These are phyloP conservation scores for Lithophane ornitopus DNA, from an alignment of 2,888 invertebrate species.

Conservation along the genomic window DNA sequence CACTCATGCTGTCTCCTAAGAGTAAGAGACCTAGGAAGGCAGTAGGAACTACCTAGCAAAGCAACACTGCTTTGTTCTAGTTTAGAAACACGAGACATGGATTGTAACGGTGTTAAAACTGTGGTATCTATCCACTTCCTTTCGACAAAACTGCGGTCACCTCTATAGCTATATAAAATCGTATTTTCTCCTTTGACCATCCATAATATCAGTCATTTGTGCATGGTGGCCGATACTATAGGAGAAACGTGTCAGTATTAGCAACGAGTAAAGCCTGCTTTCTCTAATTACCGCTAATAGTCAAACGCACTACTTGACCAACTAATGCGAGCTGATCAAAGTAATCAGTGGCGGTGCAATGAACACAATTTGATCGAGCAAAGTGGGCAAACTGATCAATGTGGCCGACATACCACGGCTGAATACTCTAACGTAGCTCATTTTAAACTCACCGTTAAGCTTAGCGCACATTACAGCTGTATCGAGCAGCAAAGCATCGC, in stretches of 20 bases:
- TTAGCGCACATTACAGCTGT: not conserved
- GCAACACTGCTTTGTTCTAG: too few relatives aligned
- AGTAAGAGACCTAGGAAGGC: too few relatives aligned
- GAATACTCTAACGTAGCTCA: not conserved
- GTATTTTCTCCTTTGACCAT: not conserved
- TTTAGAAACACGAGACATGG: not conserved
- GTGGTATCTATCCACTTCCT: constrained; percentile 5
- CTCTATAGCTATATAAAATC: not conserved
- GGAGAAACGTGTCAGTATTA: not conserved
- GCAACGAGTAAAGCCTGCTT: not conserved
- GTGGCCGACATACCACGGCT: not conserved
- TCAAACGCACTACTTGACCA: constrained; percentile 15
- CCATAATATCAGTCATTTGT: not conserved
- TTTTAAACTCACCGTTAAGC: not conserved
- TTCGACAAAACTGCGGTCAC: constrained; percentile 3
- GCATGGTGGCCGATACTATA: too few relatives aligned
- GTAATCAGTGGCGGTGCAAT: constrained; percentile 32
- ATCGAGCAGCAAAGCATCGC: not conserved
- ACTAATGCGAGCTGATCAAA: constrained; percentile 8
- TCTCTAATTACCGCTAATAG: constrained; percentile 11
- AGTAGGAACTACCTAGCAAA: too few relatives aligned
- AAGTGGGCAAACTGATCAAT: constrained; percentile 6
- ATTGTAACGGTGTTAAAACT: not conserved
- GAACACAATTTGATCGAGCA: constrained; percentile 8
- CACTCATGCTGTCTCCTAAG: too few relatives aligned